These are phyloP conservation scores for Cryptotis parvus DNA, from an alignment of 2,113 vertebrate genomes.

Conservation along the genomic window DNA sequence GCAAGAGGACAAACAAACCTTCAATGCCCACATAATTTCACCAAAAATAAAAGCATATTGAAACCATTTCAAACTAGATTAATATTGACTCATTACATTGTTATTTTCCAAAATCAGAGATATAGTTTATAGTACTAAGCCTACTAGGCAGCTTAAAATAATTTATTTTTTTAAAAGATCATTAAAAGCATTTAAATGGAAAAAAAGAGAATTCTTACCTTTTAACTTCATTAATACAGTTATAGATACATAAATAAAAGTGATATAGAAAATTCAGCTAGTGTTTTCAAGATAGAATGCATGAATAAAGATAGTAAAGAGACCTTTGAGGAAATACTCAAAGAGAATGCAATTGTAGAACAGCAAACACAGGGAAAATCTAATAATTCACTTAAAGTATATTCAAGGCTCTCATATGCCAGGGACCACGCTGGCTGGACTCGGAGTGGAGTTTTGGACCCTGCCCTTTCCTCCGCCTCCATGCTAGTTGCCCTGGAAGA, in stretches of 20 bases:
- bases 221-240: not conserved
- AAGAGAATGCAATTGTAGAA: constrained; percentile 49
- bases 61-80: constrained; percentile 32
- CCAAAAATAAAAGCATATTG: constrained; percentile 35
- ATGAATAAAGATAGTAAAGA: constrained; percentile 37
- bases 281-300: constrained; percentile 13
- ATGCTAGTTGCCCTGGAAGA: too few species aligned
- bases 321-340: not conserved
- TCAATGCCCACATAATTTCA: not conserved
- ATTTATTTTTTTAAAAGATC: not conserved
- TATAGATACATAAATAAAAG: not conserved
- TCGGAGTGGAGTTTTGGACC: too few species aligned
- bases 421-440: too few species aligned
- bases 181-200: not conserved
- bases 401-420: too few species aligned
- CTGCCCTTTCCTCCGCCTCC: too few species aligned
- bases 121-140: not conserved
- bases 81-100: not conserved
- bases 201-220: not conserved
- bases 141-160: not conserved
- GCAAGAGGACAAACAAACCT: not conserved
- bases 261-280: not conserved
- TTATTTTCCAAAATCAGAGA: constrained; percentile 31
- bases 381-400: constrained; percentile 47
- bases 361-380: constrained; percentile 15